These are phyloP conservation scores for Endomychus coccineus DNA, from an alignment of 2,888 invertebrate species.

Conservation along the genomic window DNA sequence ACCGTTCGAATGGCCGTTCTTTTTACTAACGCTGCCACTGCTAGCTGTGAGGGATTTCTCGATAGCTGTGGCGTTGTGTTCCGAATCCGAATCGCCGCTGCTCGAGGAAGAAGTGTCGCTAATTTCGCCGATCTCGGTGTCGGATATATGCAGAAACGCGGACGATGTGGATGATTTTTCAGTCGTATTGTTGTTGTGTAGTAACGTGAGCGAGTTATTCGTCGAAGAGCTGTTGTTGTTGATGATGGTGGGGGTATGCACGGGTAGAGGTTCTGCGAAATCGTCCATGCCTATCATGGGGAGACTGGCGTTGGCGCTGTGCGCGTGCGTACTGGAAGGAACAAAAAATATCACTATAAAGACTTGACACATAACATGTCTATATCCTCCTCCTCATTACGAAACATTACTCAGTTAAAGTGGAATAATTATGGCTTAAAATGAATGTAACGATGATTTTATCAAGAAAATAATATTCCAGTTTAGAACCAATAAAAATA, in stretches of 20 bases:
- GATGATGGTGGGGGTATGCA: slow-evolving; percentile 3
- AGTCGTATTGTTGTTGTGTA: not conserved
- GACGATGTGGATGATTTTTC: slow-evolving; percentile 5
- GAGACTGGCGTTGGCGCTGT: slow-evolving; percentile 60
- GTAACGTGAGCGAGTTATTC: no score
- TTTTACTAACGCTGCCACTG: slow-evolving; percentile 19
- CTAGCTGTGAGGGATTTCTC: slow-evolving; percentile 18
- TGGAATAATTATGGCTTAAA: no score
- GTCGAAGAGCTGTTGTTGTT: slow-evolving; percentile 4
- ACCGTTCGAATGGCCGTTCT: slow-evolving; percentile 44
- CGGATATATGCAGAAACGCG: slow-evolving; percentile 19
- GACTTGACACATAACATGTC: no score
- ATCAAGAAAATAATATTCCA: no score
- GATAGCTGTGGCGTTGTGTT: slow-evolving; percentile 31
- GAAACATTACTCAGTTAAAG: no score
- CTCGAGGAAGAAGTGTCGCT: slow-evolving; percentile 38
- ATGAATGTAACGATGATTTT: no score
- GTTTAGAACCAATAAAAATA: no score
- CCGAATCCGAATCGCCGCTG: slow-evolving; percentile 41
- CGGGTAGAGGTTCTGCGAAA: slow-evolving; percentile 31
- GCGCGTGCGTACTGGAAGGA: slow-evolving; percentile 48
- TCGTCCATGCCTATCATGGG: slow-evolving; percentile 71
- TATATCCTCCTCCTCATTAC: no score
- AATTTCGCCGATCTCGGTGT: slow-evolving; percentile 37
- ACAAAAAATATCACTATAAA: no score